Evolutionary conservation across 2,797 vertebrate species (phyloP).

Genomic region (Rhincodon typus): DNA sequence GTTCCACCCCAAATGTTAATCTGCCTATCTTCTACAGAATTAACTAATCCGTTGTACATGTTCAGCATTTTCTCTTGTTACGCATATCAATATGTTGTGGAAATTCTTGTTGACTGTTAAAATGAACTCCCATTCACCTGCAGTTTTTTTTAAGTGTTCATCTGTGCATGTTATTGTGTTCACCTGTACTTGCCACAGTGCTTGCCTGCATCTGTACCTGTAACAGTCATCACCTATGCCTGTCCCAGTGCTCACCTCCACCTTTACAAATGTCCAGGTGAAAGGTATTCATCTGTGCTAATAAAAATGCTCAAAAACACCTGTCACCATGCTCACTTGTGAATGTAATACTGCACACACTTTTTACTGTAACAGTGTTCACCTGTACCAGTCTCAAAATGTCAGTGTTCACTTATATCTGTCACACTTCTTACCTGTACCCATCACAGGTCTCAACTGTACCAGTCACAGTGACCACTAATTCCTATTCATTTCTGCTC

Average conservation of each 20-base stretch:
- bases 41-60: not conserved
- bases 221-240: not conserved
- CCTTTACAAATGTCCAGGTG: not conserved
- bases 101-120: not conserved
- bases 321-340: not conserved
- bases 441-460: not conserved
- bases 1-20: not conserved
- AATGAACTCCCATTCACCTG: not conserved
- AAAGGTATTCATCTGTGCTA: not conserved
- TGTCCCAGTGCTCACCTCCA: not conserved
- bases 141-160: no score
- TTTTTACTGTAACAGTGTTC: not conserved
- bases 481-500: no score
- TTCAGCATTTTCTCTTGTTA: not conserved
- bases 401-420: not conserved
- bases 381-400: no score
- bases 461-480: not conserved
- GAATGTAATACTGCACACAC: not conserved
- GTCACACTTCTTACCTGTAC: not conserved
- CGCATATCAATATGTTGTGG: not conserved
- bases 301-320: not conserved
- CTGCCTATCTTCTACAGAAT: not conserved
- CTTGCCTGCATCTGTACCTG: not conserved
- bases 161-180: not conserved
- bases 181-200: not conserved